Base-by-base conservation (phyloP, 2,113 vertebrate genomes). In the Microtus pennsylvanicus region DNA sequence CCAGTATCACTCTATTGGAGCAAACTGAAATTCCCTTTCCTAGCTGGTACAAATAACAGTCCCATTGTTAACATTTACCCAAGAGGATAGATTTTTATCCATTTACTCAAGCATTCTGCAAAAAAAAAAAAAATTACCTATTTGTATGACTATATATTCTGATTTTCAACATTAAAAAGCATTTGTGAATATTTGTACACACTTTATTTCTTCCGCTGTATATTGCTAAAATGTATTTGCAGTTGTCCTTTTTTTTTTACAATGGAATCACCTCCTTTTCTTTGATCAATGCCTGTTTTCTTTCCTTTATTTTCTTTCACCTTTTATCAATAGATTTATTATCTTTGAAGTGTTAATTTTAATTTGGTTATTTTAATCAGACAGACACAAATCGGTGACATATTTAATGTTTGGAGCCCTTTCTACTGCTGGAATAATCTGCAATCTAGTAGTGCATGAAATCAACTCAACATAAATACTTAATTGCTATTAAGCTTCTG, bases 401-500 rank as follows among this genome's bases (percentile, higher is more conserved):
- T 50, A 1, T 74, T 35, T 61, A 1, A 33, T 21, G 42, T 7
- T 21, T 78, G 78, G 7, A 87, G 1, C 0, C 1, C 28, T 21
- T 24, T 45, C 0, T 47, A 11, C 1, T 2, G 24, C 93, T 75
- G 65, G 22, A 93, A 45, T 93, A 33, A 69, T 87, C 42, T 35
- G 65, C 19, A 77, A 92, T 72, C 13, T 58, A 12, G 28, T 12
- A 11, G 58, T 93, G 30, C 30, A n/a, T 24, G 35, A 93, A 94
- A 91, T 16, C 67, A 83, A 24, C 6, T 6, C 74, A 35, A 72
- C 28, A 33, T 74, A 90, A 61, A 91, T 67, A 93, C 9, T 76
- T 92, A 88, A 83, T 87, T 97, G 45, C 94, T 94, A 95, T 93
- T 80, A 75, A 70, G 50, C 58, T 72, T 69, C 83, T 47, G n/a